Percentiles rank a stretch among this genome's conserved stretches.
phyloP scores from a whole-genome alignment of 1,140 invertebrate genomes.

The Drosophila sp. region DNA sequence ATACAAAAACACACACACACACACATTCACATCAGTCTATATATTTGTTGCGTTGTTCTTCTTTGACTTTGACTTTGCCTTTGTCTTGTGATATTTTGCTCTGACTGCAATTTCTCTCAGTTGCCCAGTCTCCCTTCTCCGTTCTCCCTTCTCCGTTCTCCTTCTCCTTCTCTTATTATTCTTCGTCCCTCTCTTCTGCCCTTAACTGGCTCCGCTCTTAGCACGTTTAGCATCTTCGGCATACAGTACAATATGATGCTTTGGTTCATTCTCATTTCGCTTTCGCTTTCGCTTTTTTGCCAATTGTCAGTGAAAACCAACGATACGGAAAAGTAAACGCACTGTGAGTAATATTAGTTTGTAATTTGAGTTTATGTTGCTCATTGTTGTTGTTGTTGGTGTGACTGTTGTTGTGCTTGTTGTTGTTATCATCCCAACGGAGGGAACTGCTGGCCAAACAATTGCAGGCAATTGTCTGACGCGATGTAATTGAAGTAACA shows the following conservation, averaged over 20 bases:
- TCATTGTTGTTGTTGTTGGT: conserved; percentile 15
- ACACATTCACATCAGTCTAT: conserved; percentile 14
- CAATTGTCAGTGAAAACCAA: conserved; percentile 84
- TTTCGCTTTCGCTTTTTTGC: conserved; percentile 62
- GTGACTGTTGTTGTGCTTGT: conserved; percentile 8
- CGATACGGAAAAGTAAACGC: conserved; percentile 82
- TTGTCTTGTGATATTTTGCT: conserved; percentile 68
- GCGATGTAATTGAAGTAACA: conserved; percentile 27
- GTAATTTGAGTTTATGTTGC: conserved; percentile 79
- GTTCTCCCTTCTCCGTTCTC: neutral
- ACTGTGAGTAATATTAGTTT: conserved; percentile 84
- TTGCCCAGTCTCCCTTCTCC: neutral
- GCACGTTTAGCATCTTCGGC: conserved; percentile 28
- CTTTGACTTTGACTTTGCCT: conserved; percentile 35
- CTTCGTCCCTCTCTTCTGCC: too few relatives aligned
- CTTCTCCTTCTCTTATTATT: too few relatives aligned
- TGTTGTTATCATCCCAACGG: neutral
- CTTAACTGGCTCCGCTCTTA: too few relatives aligned
- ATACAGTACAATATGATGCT: conserved; percentile 27
- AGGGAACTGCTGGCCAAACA: conserved; percentile 20
- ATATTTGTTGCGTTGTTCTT: conserved; percentile 20
- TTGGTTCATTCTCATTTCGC: conserved; percentile 44
- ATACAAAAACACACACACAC: conserved; percentile 8
- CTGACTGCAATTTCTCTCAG: conserved; percentile 55
- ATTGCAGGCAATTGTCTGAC: conserved; percentile 59